These are phyloP conservation scores for Zhuqinia jingwanae DNA, from an alignment of 2,888 invertebrate species.

Conservation along the genomic window DNA sequence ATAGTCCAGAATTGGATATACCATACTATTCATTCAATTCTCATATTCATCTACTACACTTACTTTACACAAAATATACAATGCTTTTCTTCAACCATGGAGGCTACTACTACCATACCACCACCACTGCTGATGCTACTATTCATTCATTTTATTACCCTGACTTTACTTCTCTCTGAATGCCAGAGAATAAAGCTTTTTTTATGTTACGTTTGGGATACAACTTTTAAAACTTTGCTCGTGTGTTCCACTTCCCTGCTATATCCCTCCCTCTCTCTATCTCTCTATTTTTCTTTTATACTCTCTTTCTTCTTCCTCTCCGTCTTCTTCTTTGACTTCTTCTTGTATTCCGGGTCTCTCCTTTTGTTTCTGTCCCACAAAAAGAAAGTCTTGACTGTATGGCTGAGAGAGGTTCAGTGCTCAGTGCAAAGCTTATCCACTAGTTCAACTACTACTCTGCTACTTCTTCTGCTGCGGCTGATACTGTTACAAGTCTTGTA, in stretches of 20 bases:
- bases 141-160: conserved; percentile 55
- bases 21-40: conserved; percentile 40
- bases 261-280: conserved; percentile 13
- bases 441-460: not conserved
- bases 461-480: not conserved
- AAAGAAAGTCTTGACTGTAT: conserved; percentile 26
- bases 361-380: conserved; percentile 26
- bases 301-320: not conserved
- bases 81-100: too few relatives aligned
- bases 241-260: conserved; percentile 38
- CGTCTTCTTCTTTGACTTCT: not conserved
- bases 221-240: conserved; percentile 61
- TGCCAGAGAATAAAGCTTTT: conserved; percentile 11
- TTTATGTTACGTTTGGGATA: conserved; percentile 66
- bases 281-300: conserved; percentile 4
- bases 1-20: conserved; percentile 31
- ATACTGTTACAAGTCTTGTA: not conserved
- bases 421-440: conserved; percentile 34
- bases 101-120: too few relatives aligned
- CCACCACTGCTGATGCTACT: not conserved
- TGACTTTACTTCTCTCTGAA: conserved; percentile 13
- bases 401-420: too few relatives aligned
- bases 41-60: too few relatives aligned
- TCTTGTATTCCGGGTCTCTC: not conserved
- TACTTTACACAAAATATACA: too few relatives aligned